Evolutionary conservation across 1,140 invertebrate genomes (phyloP).

Genomic region (Drosophila sp.): DNA sequence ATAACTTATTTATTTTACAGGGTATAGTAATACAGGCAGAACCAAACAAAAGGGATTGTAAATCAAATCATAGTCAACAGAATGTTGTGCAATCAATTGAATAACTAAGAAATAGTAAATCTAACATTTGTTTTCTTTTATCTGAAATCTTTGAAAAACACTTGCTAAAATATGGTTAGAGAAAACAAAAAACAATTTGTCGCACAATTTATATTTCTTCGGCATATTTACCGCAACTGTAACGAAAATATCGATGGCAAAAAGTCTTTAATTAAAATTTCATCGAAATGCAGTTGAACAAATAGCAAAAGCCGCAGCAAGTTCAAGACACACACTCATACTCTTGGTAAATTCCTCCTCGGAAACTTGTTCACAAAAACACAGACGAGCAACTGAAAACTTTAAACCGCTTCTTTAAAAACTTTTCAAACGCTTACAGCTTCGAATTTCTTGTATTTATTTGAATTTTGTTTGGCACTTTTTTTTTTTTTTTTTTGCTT

Average conservation of each 20-base stretch:
- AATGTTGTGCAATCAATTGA: neutral
- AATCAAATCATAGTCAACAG: neutral
- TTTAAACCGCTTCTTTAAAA: conserved; percentile 22
- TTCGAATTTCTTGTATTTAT: neutral
- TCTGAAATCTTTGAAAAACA: neutral
- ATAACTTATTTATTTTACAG: neutral
- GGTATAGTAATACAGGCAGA: neutral
- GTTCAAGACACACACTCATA: conserved; percentile 36
- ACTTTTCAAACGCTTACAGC: conserved; percentile 22
- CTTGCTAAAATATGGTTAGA: neutral
- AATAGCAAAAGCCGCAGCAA: conserved; percentile 39
- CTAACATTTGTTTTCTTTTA: neutral
- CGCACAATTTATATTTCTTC: neutral
- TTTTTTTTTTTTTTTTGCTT: neutral
- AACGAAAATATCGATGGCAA: conserved; percentile 2
- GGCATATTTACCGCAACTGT: conserved; percentile 16
- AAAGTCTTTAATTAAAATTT: conserved; percentile 58
- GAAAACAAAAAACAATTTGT: neutral
- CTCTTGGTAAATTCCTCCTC: too few relatives aligned
- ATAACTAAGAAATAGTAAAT: neutral
- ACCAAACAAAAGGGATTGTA: neutral
- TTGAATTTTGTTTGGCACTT: conserved; percentile 28
- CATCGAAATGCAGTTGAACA: conserved; percentile 53
- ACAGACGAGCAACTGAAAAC: conserved; percentile 35
- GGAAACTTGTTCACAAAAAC: conserved; percentile 32